Evolutionary conservation across 2,888 invertebrate species (phyloP), one percentile per base, ranked within the genome.

Genomic region (Tortrix viridana): DNA sequence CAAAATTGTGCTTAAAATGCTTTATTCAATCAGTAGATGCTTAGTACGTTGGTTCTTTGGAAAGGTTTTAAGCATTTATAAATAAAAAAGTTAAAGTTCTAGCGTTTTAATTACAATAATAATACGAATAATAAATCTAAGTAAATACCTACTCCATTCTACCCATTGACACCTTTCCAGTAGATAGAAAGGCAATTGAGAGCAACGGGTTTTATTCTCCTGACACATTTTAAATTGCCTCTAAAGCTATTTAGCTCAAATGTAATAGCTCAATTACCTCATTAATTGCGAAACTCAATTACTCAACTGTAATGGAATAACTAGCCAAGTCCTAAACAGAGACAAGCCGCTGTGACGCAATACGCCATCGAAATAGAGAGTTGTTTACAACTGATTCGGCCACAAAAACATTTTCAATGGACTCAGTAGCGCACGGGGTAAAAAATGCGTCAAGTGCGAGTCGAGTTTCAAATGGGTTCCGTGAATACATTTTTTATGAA

Each of bases 311-410:
- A 12, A 48, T 49, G 32, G 53, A 54, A 23, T 56, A 26, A 54
- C 41, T 37, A 46, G 43, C 22, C 59, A 46, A 46, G 52, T 63
- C n/a, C 53, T 52, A 52, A 57, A 41, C 43, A 6, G 52, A 55
- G 49, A 55, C 48, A 44, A 44, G 26, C 54, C 18, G 46, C 43
- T 7, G 41, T 60, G 54, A 48, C 52, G 56, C 47, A 58, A 60
- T 49, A 60, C 71, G 50, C 43, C 62, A 72, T 73, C 69, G 85
- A 85, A 85, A 85, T 80, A 80, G 85, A 85, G 84, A 85, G 85
- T 85, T 84, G 82, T 85, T 85, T 84, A 82, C 80, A 80, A 38
- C n/a, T 20, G 12, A 57, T 14, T 41, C 48, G 20, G 61, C 26
- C 16, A 32, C 48, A 63, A 63, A 58, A 63, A 62, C 48, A 20